A percentile compares a stretch with the other conserved stretches of the same genome.
These are phyloP conservation scores for Aethes cnicana DNA, from an alignment of 2,888 invertebrate species.

Conservation along the genomic window DNA sequence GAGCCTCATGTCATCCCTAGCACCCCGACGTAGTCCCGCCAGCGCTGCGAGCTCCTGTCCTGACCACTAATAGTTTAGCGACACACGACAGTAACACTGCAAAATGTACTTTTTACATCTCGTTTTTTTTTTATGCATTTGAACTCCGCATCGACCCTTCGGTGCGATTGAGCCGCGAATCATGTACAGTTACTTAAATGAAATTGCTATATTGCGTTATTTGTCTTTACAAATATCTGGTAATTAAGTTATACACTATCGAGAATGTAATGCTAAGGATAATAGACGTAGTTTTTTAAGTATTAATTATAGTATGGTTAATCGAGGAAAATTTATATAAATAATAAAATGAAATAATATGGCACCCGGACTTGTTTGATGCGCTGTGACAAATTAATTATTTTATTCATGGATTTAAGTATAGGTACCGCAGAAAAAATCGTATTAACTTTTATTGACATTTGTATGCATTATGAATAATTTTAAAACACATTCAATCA, in stretches of 20 bases:
- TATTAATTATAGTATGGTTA: conserved; percentile 3
- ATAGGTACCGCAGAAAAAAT: no score
- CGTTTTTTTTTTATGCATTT: no score
- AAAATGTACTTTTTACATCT: neutral
- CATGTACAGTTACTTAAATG: conserved; percentile 8
- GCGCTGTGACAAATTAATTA: conserved; percentile 17
- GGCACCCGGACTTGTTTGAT: conserved; percentile 7
- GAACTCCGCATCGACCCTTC: neutral
- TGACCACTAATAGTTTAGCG: no score
- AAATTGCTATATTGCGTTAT: conserved; percentile 17
- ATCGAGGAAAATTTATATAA: conserved; percentile 14
- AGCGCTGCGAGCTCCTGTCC: no score
- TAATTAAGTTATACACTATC: conserved; percentile 11
- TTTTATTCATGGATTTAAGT: conserved; percentile 1
- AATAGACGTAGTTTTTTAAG: conserved; percentile 14
- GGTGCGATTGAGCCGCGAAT: conserved; percentile 10
- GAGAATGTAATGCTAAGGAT: conserved; percentile 19
- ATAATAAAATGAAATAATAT: conserved; percentile 20
- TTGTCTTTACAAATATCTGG: conserved; percentile 18
- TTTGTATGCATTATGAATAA: no score
- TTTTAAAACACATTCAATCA: no score
- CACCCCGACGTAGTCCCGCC: no score
- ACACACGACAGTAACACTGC: no score
- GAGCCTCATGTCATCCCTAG: no score
- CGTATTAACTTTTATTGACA: no score